phyloP scores from a whole-genome alignment of 2,797 vertebrate species.

The Hapalemur alaotrensis region DNA sequence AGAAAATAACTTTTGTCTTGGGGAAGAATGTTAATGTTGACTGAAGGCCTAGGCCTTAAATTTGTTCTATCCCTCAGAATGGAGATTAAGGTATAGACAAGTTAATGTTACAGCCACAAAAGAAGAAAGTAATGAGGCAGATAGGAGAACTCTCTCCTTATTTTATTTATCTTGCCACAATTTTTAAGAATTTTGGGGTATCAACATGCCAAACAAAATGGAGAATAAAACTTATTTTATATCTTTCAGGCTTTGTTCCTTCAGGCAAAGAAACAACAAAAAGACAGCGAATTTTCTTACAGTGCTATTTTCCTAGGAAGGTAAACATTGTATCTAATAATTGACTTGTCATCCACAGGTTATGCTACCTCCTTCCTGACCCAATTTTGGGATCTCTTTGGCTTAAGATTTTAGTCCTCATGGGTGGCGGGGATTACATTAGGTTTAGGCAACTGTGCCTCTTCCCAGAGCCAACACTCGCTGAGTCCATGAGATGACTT shows the following conservation, averaged over 20 bases:
- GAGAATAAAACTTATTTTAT: background rate
- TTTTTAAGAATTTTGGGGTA: background rate
- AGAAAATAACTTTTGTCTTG: slow-evolving; percentile 2
- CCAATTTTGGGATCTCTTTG: background rate
- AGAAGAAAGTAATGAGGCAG: background rate
- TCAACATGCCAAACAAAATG: background rate
- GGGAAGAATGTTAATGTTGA: background rate
- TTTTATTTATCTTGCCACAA: background rate
- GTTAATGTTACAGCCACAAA: background rate
- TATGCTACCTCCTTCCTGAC: background rate
- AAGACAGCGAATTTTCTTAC: background rate
- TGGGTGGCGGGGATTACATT: background rate
- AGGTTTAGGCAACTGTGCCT: background rate
- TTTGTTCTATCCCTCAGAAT: background rate
- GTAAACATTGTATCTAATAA: background rate
- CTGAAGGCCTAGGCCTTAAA: background rate
- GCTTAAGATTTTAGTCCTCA: accelerated
- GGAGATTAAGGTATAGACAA: background rate
- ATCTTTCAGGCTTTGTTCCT: background rate
- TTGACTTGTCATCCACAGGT: background rate
- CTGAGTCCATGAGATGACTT: background rate
- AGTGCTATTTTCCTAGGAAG: background rate
- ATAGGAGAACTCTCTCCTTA: background rate
- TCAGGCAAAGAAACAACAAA: background rate
- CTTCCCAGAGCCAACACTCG: background rate